Evolutionary conservation across 2,797 vertebrate species (phyloP).

Genomic region (Arrhamphus sclerolepis): DNA sequence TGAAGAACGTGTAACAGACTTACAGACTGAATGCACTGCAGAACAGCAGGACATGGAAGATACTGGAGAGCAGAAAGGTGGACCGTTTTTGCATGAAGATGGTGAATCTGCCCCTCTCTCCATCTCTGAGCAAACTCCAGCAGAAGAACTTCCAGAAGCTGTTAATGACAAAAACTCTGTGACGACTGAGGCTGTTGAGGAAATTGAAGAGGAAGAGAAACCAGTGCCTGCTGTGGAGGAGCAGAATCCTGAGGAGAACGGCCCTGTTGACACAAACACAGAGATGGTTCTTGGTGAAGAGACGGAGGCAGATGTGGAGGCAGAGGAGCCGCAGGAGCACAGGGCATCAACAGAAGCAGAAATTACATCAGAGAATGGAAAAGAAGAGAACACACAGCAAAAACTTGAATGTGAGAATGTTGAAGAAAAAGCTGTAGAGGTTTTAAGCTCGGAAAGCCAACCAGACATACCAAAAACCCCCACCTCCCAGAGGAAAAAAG

Average conservation of each 20-base stretch:
- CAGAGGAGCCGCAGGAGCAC: conserved; percentile 7
- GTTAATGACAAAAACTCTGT: conserved; percentile 6
- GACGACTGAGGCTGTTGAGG: conserved; percentile 12
- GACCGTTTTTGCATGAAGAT: conserved; percentile 16
- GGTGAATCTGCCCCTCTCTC: background rate
- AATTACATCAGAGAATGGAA: conserved; percentile 11
- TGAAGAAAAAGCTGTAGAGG: conserved; percentile 15
- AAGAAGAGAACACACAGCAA: background rate
- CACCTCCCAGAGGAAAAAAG: conserved; percentile 38
- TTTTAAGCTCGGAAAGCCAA: conserved; percentile 12
- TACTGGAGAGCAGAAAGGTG: background rate
- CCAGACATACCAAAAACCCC: conserved; percentile 34
- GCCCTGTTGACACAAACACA: conserved; percentile 4
- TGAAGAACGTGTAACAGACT: conserved; percentile 16
- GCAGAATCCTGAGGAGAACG: conserved; percentile 38
- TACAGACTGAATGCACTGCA: conserved; percentile 21
- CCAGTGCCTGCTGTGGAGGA: conserved; percentile 1
- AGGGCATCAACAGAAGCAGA: conserved; percentile 4
- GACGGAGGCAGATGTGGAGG: background rate
- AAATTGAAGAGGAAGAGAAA: conserved; percentile 3
- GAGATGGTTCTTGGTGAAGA: conserved; percentile 11
- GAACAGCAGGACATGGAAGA: conserved; percentile 17
- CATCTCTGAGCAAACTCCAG: conserved; percentile 7
- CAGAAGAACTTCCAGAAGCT: conserved; percentile 9
- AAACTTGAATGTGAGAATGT: background rate